Evolutionary conservation across 2,797 vertebrate species (phyloP).

Genomic region (Heteromormyrus szaboi): DNA sequence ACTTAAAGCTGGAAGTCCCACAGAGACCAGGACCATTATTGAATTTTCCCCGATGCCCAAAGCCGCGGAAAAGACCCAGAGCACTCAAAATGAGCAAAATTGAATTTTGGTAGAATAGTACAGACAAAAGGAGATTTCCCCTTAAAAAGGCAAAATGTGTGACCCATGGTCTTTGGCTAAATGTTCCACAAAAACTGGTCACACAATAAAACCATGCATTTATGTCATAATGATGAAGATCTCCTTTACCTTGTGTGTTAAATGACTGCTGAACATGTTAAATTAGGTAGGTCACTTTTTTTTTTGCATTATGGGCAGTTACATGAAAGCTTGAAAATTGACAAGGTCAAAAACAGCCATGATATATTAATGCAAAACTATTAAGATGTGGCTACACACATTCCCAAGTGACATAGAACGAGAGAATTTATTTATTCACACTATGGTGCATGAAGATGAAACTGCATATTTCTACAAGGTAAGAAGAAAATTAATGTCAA

Average conservation of each 20-base stretch:
- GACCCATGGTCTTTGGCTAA: constrained; percentile 15
- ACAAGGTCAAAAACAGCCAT: neutral
- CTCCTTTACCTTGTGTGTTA: neutral
- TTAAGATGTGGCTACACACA: neutral
- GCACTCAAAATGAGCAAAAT: constrained; percentile 28
- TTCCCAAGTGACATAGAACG: neutral
- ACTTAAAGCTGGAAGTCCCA: constrained; percentile 11
- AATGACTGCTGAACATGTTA: neutral
- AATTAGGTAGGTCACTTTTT: constrained; percentile 1
- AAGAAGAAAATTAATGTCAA: neutral
- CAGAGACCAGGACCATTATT: constrained; percentile 17
- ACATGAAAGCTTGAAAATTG: neutral
- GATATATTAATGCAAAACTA: neutral
- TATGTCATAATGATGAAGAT: neutral
- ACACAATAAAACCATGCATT: constrained; percentile 6
- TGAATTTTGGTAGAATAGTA: constrained; percentile 8
- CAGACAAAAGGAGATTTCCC: constrained; percentile 11
- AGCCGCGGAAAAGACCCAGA: constrained; percentile 14
- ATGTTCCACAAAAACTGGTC: constrained; percentile 6
- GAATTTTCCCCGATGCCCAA: constrained; percentile 2
- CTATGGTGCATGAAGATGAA: neutral
- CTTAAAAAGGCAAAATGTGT: constrained; percentile 20
- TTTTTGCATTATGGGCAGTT: neutral
- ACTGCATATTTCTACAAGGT: neutral
- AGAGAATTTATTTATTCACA: neutral